phyloP scores from a whole-genome alignment of 2,888 invertebrate genomes.

The Tetragnatha montana region DNA sequence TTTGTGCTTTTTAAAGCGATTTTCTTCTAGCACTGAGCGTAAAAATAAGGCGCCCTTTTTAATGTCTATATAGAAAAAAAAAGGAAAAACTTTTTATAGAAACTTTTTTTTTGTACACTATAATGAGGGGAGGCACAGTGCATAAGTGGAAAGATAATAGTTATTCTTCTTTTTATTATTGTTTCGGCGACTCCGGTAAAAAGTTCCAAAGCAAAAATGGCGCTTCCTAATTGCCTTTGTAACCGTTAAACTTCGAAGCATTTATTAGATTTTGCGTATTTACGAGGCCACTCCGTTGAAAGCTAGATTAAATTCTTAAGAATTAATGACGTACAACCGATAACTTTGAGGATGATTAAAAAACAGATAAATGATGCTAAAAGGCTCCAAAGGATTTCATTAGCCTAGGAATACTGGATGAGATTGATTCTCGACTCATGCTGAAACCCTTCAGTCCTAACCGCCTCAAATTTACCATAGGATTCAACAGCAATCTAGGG shows the following conservation, averaged over 20 bases:
- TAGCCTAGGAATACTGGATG: background rate
- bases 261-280: slow-evolving; percentile 59
- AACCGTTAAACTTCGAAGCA: slow-evolving; percentile 55
- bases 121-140: slow-evolving; percentile 33
- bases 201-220: slow-evolving; percentile 45
- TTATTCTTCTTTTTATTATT: slow-evolving; percentile 17
- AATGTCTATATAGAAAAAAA: slow-evolving; percentile 18
- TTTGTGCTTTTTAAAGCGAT: background rate
- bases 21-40: background rate
- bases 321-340: slow-evolving; percentile 53
- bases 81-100: background rate
- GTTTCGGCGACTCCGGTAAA: background rate
- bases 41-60: slow-evolving; percentile 12
- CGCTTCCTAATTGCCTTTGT: slow-evolving; percentile 50
- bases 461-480: too few species aligned
- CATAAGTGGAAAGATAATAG: slow-evolving; percentile 33
- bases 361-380: slow-evolving; percentile 42
- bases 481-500: too few species aligned
- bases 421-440: background rate
- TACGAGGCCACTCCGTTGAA: slow-evolving; percentile 47
- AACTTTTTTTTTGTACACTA: slow-evolving; percentile 8
- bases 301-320: slow-evolving; percentile 59
- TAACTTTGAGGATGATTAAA: slow-evolving; percentile 50
- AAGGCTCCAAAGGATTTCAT: slow-evolving; percentile 4
- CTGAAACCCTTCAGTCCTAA: background rate